These are phyloP conservation scores for Lerema accius DNA, from an alignment of 1,140 invertebrate genomes.

Conservation along the genomic window DNA sequence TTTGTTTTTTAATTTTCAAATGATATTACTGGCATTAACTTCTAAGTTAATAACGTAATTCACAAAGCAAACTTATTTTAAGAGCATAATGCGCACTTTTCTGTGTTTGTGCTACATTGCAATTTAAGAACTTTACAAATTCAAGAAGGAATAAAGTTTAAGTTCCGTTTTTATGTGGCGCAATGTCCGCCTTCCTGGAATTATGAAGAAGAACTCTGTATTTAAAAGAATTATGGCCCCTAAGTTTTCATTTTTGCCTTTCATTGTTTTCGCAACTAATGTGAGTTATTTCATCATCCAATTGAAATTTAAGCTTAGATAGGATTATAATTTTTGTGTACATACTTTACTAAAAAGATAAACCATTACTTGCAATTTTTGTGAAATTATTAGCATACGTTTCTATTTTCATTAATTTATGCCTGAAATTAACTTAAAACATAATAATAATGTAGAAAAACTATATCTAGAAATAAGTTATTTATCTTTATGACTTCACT, in stretches of 20 bases:
- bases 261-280: conserved; percentile 26
- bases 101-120: conserved; percentile 10
- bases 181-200: conserved; percentile 27
- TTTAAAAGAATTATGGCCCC: conserved; percentile 25
- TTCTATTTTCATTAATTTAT: no score
- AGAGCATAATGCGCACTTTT: conserved; percentile 11
- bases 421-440: no score
- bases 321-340: no score
- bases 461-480: no score
- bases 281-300: conserved; percentile 2
- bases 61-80: background rate
- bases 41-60: background rate
- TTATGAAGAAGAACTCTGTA: conserved; percentile 18
- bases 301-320: no score
- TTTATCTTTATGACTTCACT: no score
- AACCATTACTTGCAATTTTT: no score
- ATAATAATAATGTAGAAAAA: no score
- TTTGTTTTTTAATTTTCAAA: no score
- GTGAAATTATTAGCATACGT: no score
- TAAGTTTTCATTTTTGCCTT: conserved; percentile 18
- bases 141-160: conserved; percentile 32
- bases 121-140: conserved; percentile 29
- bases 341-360: no score
- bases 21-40: no score
- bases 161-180: conserved; percentile 31